Base-by-base conservation (phyloP, 2,888 invertebrate species). In the Mythimna albipuncta region DNA sequence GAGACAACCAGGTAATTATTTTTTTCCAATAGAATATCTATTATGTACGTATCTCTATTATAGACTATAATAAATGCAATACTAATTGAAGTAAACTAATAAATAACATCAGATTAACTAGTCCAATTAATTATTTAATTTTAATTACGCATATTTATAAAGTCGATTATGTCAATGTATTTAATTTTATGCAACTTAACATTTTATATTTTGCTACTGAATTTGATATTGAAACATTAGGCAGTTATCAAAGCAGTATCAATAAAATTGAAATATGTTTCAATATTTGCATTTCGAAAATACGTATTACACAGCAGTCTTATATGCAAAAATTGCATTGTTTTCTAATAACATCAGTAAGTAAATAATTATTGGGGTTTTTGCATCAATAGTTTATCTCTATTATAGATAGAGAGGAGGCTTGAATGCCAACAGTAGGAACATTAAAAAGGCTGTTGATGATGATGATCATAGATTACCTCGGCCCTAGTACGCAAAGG, bases 171-270 rank as follows among this genome's bases (percentile, higher is more conserved):
- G 47, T 47, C 38, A 61, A 72, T 55, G 7, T 38, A 75, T 58
- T 38, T 7, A 54, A 81, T 75, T 58, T 64, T 75, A 50, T 54
- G 58, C 54, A 75, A 75, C 52, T 21, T 38, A 44, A 11, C 16
- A 32, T 9, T 50, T 35, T 54, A 35, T n/a, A 13, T 73, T 38
- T 52, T 19, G 54, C 32, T 41, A 44, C 35, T 50, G n/a, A 74
- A 50, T 57, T 69, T 38, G n/a, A 21, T 21, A 21, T 61, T 10
- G 10, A 16, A 69, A 7, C 16, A 76, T 47, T 69, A 69, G 38
- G 26, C 55, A 55, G 26, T 32, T 55, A 77, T 77, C 9, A 7
- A n/a, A 10, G n/a, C 6, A 47, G 2, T 26, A 26, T 52, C 5
- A 5, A n/a, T 41, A 6, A 21, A 52, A 50, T n/a, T 0, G 0